phyloP scores from a whole-genome alignment of 1,140 invertebrate species.

The Halesus radiatus region DNA sequence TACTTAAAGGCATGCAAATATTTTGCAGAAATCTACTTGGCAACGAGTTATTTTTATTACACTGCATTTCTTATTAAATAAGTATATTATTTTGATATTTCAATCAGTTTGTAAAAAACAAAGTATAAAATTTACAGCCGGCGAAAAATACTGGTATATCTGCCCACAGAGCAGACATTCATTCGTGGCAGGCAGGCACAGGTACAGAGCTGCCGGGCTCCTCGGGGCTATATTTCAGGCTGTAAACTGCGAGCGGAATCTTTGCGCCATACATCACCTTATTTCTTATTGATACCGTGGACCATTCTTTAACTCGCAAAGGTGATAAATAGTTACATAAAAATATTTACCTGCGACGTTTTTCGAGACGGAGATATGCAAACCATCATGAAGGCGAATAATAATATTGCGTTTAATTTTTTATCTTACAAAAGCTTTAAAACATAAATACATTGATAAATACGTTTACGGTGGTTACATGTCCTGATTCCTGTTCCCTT shows the following conservation, averaged over 20 bases:
- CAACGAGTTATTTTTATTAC: too few relatives aligned
- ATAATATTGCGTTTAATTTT: not conserved
- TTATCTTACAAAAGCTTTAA: too few relatives aligned
- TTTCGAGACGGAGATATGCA: slow-evolving; percentile 5
- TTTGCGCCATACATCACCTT: slow-evolving; percentile 24
- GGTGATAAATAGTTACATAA: slow-evolving; percentile 32
- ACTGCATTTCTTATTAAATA: too few relatives aligned
- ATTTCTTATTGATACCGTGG: slow-evolving; percentile 36
- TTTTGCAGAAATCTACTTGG: too few relatives aligned
- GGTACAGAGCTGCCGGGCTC: slow-evolving; percentile 3
- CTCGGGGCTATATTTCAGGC: slow-evolving; percentile 16
- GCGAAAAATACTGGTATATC: not conserved
- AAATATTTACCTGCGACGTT: slow-evolving; percentile 28
- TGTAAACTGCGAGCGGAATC: slow-evolving; percentile 12
- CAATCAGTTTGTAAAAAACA: slow-evolving; percentile 20
- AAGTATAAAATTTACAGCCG: not conserved
- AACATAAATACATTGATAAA: too few relatives aligned
- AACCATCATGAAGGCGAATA: slow-evolving; percentile 12
- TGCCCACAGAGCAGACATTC: slow-evolving; percentile 21
- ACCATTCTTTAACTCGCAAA: slow-evolving; percentile 28
- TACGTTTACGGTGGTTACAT: too few relatives aligned
- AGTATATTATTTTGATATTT: slow-evolving; percentile 9
- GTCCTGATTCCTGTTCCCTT: too few relatives aligned
- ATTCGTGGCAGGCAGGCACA: not conserved
- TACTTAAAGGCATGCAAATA: too few relatives aligned